phyloP scores from a whole-genome alignment of 2,888 invertebrate species.

The Calameuta idolon region DNA sequence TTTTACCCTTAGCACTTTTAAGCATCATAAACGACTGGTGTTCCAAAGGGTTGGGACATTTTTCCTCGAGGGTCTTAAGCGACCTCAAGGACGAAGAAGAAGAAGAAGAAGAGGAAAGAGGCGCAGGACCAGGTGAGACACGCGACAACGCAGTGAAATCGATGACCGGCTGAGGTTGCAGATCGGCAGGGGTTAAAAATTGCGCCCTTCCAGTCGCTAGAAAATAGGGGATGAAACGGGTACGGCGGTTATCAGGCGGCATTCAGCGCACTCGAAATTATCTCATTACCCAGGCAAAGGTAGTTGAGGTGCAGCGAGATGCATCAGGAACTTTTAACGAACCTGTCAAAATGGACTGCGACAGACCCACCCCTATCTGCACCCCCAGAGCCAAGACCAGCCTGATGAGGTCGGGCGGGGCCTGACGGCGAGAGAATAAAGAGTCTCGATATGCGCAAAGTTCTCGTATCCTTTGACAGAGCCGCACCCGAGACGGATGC shows the following conservation, averaged over 20 bases:
- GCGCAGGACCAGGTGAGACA: background rate
- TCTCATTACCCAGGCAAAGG: background rate
- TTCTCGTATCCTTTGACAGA: conserved; percentile 13
- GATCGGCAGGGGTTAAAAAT: background rate
- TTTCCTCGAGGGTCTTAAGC: background rate
- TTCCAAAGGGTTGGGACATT: background rate
- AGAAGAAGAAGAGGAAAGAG: conserved; percentile 23
- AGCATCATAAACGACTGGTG: background rate
- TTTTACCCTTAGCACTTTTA: background rate
- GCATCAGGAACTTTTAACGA: conserved; percentile 38
- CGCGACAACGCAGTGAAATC: background rate
- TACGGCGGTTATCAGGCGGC: background rate
- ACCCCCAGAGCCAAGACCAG: background rate
- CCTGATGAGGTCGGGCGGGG: no score
- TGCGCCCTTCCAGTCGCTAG: background rate
- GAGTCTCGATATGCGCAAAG: conserved; percentile 28
- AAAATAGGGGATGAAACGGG: background rate
- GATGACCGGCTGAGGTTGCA: background rate
- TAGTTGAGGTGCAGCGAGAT: conserved; percentile 15
- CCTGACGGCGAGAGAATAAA: background rate
- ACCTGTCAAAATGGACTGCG: conserved; percentile 18
- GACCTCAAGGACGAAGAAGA: background rate
- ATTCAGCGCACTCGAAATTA: background rate
- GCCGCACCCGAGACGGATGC: background rate
- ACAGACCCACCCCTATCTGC: background rate